phyloP scores from a whole-genome alignment of 2,888 invertebrate genomes.

The Chesias legatella region DNA sequence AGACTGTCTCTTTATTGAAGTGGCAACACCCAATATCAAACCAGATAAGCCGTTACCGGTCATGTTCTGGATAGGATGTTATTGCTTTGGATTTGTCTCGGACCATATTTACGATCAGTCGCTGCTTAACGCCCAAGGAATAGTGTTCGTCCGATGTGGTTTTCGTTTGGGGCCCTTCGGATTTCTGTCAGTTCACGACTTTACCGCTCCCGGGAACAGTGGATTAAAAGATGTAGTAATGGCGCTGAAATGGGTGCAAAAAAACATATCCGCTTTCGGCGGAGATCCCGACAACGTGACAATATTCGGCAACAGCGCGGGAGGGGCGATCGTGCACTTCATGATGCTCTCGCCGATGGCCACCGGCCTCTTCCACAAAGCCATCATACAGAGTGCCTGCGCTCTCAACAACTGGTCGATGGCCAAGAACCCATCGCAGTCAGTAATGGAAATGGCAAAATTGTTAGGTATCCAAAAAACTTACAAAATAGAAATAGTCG shows the following conservation, averaged over 20 bases:
- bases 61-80: constrained; percentile 75
- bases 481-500: constrained; percentile 53
- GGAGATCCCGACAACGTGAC: constrained; percentile 72
- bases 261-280: constrained; percentile 63
- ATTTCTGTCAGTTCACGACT: constrained; percentile 65
- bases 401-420: constrained; percentile 67
- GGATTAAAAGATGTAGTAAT: constrained; percentile 70
- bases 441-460: constrained; percentile 50
- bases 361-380: constrained; percentile 67
- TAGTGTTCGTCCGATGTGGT: constrained; percentile 67
- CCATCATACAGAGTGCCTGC: constrained; percentile 67
- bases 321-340: constrained; percentile 68
- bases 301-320: constrained; percentile 69
- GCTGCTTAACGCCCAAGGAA: constrained; percentile 50
- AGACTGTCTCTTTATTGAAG: constrained; percentile 70
- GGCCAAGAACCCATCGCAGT: constrained; percentile 52
- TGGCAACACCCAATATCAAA: constrained; percentile 52
- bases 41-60: constrained; percentile 63
- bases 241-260: constrained; percentile 69
- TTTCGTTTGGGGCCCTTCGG: constrained; percentile 71
- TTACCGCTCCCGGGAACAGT: constrained; percentile 67
- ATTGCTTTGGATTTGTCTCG: constrained; percentile 44
- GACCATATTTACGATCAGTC: constrained; percentile 58
- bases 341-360: constrained; percentile 75
- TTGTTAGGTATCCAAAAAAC: constrained; percentile 48